Percentiles rank a stretch among this genome's conserved stretches.
phyloP scores from a whole-genome alignment of 2,797 vertebrate species.

The Glyptemys insculpta region DNA sequence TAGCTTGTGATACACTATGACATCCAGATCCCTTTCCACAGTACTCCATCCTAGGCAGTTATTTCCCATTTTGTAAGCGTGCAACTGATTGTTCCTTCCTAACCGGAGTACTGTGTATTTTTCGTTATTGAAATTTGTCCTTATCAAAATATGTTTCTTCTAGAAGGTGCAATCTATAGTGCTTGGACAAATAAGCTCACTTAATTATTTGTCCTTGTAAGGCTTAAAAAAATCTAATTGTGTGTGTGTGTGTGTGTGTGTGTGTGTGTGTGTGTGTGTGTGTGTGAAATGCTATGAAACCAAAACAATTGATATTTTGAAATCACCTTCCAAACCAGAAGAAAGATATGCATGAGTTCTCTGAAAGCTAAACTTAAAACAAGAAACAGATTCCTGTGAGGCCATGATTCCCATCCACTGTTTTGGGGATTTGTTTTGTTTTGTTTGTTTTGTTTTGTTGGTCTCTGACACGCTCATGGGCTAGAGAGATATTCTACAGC shows the following conservation, averaged over 20 bases:
- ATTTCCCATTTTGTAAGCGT: no score
- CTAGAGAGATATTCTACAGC: not conserved
- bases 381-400: not conserved
- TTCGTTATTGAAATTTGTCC: not conserved
- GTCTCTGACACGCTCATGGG: not conserved
- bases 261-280: not conserved
- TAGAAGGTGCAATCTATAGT: not conserved
- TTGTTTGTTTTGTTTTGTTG: rapidly evolving
- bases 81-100: no score
- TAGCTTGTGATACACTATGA: no score
- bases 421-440: no score
- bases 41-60: no score
- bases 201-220: rapidly evolving
- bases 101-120: no score
- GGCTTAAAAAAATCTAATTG: not conserved
- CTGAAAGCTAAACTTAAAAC: not conserved
- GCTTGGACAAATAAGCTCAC: not conserved
- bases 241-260: not conserved
- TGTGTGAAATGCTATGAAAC: not conserved
- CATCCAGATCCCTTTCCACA: no score
- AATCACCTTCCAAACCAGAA: not conserved
- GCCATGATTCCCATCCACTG: not conserved
- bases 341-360: rapidly evolving
- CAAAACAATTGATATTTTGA: not conserved
- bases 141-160: not conserved